A percentile compares a stretch with the other conserved stretches of the same genome.
Evolutionary conservation across 1,140 invertebrate genomes (phyloP).

Genomic region (Saccostrea cuccullata): DNA sequence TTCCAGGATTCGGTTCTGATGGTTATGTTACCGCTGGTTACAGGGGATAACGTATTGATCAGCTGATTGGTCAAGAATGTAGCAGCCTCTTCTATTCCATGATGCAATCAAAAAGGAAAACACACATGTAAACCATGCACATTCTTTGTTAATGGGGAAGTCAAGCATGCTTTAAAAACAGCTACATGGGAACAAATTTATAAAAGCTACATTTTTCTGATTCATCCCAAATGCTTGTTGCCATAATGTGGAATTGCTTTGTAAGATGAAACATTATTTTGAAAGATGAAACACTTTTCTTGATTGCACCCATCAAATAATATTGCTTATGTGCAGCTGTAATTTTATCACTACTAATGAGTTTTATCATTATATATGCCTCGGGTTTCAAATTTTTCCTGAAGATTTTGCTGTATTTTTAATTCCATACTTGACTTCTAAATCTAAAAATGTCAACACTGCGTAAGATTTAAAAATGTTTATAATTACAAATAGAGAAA

Average conservation of each 20-base stretch:
- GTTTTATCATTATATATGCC: background rate
- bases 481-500: background rate
- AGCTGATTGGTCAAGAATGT: conserved; percentile 69
- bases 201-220: background rate
- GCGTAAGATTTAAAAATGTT: background rate
- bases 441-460: background rate
- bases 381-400: background rate
- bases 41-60: conserved; percentile 60
- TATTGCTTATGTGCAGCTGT: background rate
- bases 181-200: conserved; percentile 2
- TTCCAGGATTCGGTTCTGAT: conserved; percentile 75
- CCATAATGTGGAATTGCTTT: too few species aligned
- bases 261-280: background rate
- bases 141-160: conserved; percentile 1
- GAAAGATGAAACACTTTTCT: background rate
- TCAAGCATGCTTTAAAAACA: conserved; percentile 25
- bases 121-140: conserved; percentile 38
- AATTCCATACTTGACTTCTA: conserved; percentile 15
- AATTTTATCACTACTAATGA: background rate
- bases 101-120: conserved; percentile 43
- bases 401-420: background rate
- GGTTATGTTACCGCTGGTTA: conserved; percentile 67
- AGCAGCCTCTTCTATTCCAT: conserved; percentile 66
- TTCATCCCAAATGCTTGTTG: background rate
- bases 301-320: background rate